A percentile compares a stretch with the other conserved stretches of the same genome.
phyloP scores from a whole-genome alignment of 2,888 invertebrate species.

The Drosophila ustulata region DNA sequence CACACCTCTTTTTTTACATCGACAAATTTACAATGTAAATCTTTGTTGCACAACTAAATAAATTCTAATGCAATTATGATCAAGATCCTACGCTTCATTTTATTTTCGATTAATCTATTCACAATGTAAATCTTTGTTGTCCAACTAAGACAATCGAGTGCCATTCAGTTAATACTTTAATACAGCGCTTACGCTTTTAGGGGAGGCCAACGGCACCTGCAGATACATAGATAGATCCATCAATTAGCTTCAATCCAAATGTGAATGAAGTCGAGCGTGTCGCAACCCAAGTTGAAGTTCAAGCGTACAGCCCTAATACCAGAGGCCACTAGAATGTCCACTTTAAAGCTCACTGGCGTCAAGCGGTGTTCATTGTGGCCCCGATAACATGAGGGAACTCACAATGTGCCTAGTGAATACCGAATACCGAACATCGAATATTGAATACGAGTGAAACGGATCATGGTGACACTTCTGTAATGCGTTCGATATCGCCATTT shows the following conservation, averaged over 20 bases:
- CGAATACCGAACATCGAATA: constrained; percentile 1
- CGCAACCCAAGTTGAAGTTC: constrained; percentile 71
- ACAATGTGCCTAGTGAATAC: constrained; percentile 2
- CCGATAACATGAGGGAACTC: constrained; percentile 26
- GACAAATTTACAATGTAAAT: neutral
- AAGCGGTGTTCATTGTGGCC: constrained; percentile 65
- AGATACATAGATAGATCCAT: constrained; percentile 59
- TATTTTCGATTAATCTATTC: constrained; percentile 29
- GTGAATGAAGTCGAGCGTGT: constrained; percentile 50
- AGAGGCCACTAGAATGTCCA: constrained; percentile 72
- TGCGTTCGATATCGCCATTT: constrained; percentile 64
- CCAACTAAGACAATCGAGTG: constrained; percentile 46
- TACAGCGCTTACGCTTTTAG: constrained; percentile 20
- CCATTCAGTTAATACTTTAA: constrained; percentile 56
- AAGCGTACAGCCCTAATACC: constrained; percentile 68
- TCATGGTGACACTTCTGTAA: constrained; percentile 48
- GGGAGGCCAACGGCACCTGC: constrained; percentile 24
- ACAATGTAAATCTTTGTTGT: constrained; percentile 35
- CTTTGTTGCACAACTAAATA: neutral
- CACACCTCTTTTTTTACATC: too few relatives aligned
- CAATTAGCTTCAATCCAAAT: constrained; percentile 52
- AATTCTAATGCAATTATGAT: neutral
- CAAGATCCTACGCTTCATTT: neutral
- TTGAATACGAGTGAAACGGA: constrained; percentile 28
- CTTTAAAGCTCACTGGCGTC: constrained; percentile 72